These are phyloP conservation scores for Notodromas monacha DNA, from an alignment of 2,888 invertebrate species.

Conservation along the genomic window DNA sequence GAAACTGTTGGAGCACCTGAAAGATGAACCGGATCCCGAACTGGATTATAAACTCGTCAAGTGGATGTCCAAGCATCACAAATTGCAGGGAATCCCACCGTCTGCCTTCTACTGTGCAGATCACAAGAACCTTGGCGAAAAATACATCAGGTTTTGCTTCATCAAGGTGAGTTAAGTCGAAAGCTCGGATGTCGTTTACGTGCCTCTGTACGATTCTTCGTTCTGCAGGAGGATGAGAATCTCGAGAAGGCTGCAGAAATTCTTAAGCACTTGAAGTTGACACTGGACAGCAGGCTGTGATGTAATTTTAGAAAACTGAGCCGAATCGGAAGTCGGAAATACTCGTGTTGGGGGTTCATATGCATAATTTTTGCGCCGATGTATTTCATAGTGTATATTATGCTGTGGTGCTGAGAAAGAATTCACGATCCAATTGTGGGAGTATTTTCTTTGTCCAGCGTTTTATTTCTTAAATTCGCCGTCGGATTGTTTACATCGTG, in stretches of 20 bases:
- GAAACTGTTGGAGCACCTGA: no score
- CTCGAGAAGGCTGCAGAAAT: not conserved
- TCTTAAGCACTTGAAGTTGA: not conserved
- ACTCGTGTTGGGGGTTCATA: no score
- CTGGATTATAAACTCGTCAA: conserved; percentile 69
- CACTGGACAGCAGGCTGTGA: no score
- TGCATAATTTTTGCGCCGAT: no score
- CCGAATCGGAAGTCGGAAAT: no score
- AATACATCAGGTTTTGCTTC: conserved; percentile 69
- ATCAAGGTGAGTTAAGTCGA: conserved; percentile 31
- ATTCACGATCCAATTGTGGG: no score
- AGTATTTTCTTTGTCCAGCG: no score
- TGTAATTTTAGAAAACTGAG: no score
- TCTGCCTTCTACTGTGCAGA: conserved; percentile 56
- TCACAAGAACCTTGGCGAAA: conserved; percentile 46
- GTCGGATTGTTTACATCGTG: no score
- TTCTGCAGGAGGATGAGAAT: not conserved
- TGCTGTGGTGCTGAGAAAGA: no score
- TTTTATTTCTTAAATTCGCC: no score
- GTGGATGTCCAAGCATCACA: conserved; percentile 74
- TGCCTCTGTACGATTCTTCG: not conserved
- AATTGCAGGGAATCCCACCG: conserved; percentile 71
- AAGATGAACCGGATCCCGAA: conserved; percentile 20
- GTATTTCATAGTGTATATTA: no score
- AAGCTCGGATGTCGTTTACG: not conserved